phyloP scores from a whole-genome alignment of 2,113 vertebrate species.

The Brevimyrus niger region DNA sequence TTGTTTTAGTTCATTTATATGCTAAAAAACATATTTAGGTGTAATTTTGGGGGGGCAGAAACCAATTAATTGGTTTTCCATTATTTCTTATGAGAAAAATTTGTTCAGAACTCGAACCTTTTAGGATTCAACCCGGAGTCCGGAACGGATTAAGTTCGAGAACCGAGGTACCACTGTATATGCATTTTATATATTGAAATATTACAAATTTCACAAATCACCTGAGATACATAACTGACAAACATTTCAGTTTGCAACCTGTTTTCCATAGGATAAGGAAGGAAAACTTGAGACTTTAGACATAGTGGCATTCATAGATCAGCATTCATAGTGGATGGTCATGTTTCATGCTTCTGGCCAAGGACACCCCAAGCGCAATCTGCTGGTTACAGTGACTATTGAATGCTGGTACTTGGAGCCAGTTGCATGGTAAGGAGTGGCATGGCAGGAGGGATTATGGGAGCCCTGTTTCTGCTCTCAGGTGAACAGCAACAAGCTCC shows the following conservation, averaged over 20 bases:
- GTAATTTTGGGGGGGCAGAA: too few species aligned
- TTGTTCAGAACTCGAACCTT: too few species aligned
- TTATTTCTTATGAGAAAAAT: too few species aligned
- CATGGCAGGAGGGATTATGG: constrained; percentile 43
- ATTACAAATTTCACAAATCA: not conserved
- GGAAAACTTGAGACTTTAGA: not conserved
- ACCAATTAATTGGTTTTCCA: too few species aligned
- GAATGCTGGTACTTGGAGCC: constrained; percentile 56
- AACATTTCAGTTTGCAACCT: not conserved
- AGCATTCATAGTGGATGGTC: constrained; percentile 48
- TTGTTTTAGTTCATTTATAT: too few species aligned
- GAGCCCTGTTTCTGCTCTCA: constrained; percentile 55
- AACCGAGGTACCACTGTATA: too few species aligned
- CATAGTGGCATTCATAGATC: too few species aligned
- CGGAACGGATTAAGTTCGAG: too few species aligned
- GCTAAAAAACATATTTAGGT: too few species aligned
- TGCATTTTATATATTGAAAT: not conserved
- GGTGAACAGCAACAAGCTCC: constrained; percentile 34
- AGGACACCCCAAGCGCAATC: not conserved
- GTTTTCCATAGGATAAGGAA: not conserved
- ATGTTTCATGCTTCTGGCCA: constrained; percentile 31
- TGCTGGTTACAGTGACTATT: constrained; percentile 39
- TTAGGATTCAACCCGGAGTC: too few species aligned
- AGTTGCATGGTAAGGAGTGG: constrained; percentile 44
- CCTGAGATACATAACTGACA: not conserved